phyloP scores from a whole-genome alignment of 2,888 invertebrate species.

The Noctua fimbriata region DNA sequence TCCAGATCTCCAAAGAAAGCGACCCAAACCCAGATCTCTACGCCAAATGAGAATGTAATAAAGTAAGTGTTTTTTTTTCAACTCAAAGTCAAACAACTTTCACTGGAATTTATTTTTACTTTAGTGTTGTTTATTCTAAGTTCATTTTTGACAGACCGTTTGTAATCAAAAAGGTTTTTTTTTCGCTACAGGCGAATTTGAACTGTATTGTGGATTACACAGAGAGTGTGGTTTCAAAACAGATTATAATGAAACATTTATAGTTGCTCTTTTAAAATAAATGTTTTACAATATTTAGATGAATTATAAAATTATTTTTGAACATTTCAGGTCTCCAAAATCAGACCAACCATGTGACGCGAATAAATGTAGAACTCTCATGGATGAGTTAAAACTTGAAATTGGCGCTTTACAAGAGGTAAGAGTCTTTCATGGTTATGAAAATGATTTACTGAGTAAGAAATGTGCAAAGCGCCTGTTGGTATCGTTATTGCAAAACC shows the following conservation, averaged over 20 bases:
- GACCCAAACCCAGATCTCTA: not conserved
- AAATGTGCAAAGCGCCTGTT: not conserved
- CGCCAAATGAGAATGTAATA: not conserved
- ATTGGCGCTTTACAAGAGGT: constrained; percentile 80
- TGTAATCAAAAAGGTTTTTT: not conserved
- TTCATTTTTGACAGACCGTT: not conserved
- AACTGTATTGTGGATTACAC: not conserved
- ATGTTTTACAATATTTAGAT: not conserved
- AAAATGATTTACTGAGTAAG: not conserved
- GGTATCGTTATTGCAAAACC: not conserved
- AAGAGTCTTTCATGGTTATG: constrained; percentile 17
- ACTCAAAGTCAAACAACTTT: not conserved
- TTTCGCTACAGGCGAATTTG: not conserved
- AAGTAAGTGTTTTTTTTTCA: constrained; percentile 19
- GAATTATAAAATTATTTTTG: not conserved
- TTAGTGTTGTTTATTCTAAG: not conserved
- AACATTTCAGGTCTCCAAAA: constrained; percentile 50
- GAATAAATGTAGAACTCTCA: constrained; percentile 78
- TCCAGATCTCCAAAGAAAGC: constrained; percentile 8
- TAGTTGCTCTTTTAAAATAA: not conserved
- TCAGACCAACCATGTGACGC: constrained; percentile 73
- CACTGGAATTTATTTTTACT: not conserved
- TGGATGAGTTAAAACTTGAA: constrained; percentile 81
- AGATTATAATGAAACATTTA: not conserved
- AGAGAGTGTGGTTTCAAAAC: not conserved